Evolutionary conservation across 92 coral and sea anemone species (phyloP), one percentile per base, ranked within the genome.

Genomic region (Isaurus tuberculatus): DNA sequence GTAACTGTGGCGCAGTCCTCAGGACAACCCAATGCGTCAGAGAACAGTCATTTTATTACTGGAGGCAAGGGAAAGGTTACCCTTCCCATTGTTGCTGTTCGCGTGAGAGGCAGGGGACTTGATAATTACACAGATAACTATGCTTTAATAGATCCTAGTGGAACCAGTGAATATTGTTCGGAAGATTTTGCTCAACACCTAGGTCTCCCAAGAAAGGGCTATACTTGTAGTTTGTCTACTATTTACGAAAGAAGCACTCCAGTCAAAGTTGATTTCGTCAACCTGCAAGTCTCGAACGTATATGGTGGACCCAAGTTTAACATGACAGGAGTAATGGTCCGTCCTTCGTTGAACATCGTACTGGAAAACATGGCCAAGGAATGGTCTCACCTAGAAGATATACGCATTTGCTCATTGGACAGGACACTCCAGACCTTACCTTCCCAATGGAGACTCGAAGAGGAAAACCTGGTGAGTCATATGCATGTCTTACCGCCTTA

Each of bases 111-210:
- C 68, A 72, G 72, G 13, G 83, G 87, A 72, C 83, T 83, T 72
- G 87, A 83, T 14, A 83, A 72, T 2, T 83, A 83, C 70, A 72
- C 66, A 43, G 86, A 82, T 44, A 82, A 82, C 77, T 82, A 82
- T 69, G 86, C 86, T 43, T 32, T 82, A 16, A 82, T 82, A 82
- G 86, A 82, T 68, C 86, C 87, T 40, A 84, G 87, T 51, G 87
- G 87, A 72, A 83, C 83, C 3, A 83, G 87, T 71, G 87, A 84
- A 72, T 83, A 83, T 70, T 70, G 87, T 72, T 83, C 87, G 27
- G 87, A 83, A 83, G 87, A 72, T 11, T 84, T 83, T 70, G 87
- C 87, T 46, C 65, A 83, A 55, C 87, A 83, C 87, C 87, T 83
- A 2, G 85, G 74, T 65, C 61, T 80, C 19, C 72, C 74, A 63